Evolutionary conservation across 2,888 invertebrate genomes (phyloP), one percentile per base, ranked within the genome.

Genomic region (Achlya flavicornis): DNA sequence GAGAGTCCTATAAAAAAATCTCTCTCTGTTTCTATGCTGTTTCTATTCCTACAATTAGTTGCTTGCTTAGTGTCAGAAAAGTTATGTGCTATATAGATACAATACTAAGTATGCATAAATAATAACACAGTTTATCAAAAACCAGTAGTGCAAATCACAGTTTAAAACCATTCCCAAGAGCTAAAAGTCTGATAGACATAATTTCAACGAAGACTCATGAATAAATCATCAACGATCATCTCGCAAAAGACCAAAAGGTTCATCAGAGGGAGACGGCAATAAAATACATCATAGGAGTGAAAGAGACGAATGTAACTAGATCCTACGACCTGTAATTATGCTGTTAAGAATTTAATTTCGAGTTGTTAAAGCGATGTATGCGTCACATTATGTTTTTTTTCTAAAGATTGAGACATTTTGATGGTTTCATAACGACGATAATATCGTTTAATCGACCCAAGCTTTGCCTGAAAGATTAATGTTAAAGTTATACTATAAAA

Each of bases 261-360:
- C 72, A 72, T 64, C 67, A 69, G 78, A 87, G 64, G 67, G 79
- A 71, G 83, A 83, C 61, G 61, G 64, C 65, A 10, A 62, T 70
- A 79, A 62, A 10, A n/a, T 35, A 32, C 14, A 61, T 1, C 4
- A 4, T 32, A 61, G 46, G 80, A 74, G 68, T 58, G 77, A 88
- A 66, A 63, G 81, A 73, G 86, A 83, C 33, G 67, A 66, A 57
- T 58, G 69, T 80, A 79, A 80, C 77, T 84, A 83, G 83, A 81
- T 77, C 75, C 76, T 78, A 65, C 66, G 76, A 84, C 80, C 75
- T 85, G 80, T 86, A 89, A 90, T 91, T 90, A 91, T 88, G 86
- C 84, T 86, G 90, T 90, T 89, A 83, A 83, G 80, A 84, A 81
- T 84, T 87, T 90, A 89, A 89, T 89, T 87, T 87, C 75, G 83